A percentile compares a stretch with the other conserved stretches of the same genome.
phyloP scores from a whole-genome alignment of 2,888 invertebrate genomes.

The Drosophila mimetica region DNA sequence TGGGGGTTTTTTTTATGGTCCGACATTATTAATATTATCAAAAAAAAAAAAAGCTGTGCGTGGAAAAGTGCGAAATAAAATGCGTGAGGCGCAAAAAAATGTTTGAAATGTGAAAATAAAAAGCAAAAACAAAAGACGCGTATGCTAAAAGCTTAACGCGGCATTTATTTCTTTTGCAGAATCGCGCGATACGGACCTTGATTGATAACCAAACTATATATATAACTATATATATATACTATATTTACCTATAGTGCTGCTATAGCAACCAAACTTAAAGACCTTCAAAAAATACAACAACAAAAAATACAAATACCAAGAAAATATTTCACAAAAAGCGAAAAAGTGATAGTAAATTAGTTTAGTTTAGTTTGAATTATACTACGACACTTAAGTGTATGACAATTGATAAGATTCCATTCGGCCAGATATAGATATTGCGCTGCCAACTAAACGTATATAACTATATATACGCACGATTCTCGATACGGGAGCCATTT shows the following conservation, averaged over 20 bases:
- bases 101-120: slow-evolving; percentile 15
- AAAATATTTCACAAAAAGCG: slow-evolving; percentile 25
- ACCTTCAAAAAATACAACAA: slow-evolving; percentile 13
- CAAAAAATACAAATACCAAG: not conserved
- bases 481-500: not conserved
- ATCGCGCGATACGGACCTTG: slow-evolving; percentile 77
- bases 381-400: slow-evolving; percentile 60
- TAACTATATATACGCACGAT: slow-evolving; percentile 6
- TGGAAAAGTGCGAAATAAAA: slow-evolving; percentile 63
- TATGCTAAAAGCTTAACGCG: slow-evolving; percentile 55
- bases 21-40: slow-evolving; percentile 67
- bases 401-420: slow-evolving; percentile 72
- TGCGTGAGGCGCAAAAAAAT: slow-evolving; percentile 37
- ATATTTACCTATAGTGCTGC: slow-evolving; percentile 18
- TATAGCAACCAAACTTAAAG: slow-evolving; percentile 38
- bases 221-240: slow-evolving; percentile 21
- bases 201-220: slow-evolving; percentile 69
- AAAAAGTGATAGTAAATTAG: slow-evolving; percentile 67
- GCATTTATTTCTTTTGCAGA: slow-evolving; percentile 64
- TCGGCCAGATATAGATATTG: slow-evolving; percentile 46
- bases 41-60: slow-evolving; percentile 38
- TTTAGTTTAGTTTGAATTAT: slow-evolving; percentile 62
- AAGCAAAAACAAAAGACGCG: slow-evolving; percentile 15
- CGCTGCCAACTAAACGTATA: slow-evolving; percentile 2
- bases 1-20: slow-evolving; percentile 28